Percentiles rank a stretch among this genome's conserved stretches.
phyloP scores from a whole-genome alignment of 1,140 invertebrate species.

The Sarcophaga bullata region DNA sequence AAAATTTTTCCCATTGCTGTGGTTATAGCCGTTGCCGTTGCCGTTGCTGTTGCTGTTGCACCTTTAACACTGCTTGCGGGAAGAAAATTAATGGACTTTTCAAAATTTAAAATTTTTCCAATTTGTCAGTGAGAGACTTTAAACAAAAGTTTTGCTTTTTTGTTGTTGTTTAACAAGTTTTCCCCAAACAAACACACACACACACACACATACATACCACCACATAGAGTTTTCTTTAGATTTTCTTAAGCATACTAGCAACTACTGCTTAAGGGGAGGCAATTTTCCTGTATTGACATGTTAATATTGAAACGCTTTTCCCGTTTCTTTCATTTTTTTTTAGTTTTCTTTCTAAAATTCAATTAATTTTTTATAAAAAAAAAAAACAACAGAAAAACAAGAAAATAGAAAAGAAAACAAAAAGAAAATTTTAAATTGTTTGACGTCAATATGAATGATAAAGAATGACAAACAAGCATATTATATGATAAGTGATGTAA shows the following conservation, averaged over 20 bases:
- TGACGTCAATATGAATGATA: slow-evolving; percentile 5
- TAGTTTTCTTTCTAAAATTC: not conserved
- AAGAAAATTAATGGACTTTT: slow-evolving; percentile 34
- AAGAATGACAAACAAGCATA: not conserved
- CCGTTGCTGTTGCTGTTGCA: not conserved
- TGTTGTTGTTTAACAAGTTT: slow-evolving; percentile 5
- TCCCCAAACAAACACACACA: too few relatives aligned
- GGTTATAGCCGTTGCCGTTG: not conserved
- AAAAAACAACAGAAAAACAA: too few relatives aligned
- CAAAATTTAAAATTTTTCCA: slow-evolving; percentile 35
- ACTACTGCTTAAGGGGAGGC: not conserved
- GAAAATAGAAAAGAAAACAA: too few relatives aligned
- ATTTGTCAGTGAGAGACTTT: slow-evolving; percentile 17
- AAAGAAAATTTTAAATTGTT: not conserved
- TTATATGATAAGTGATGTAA: too few relatives aligned
- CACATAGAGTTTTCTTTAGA: not conserved
- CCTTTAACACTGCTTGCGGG: not conserved
- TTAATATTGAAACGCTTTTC: not conserved
- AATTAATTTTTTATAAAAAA: slow-evolving; percentile 10
- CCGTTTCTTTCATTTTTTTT: not conserved
- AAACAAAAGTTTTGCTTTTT: slow-evolving; percentile 23
- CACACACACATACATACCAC: too few relatives aligned
- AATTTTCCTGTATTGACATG: not conserved
- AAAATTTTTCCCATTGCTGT: not conserved
- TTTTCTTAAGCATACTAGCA: not conserved